phyloP scores from a whole-genome alignment of 2,888 invertebrate genomes.

The Hartigia nigra region DNA sequence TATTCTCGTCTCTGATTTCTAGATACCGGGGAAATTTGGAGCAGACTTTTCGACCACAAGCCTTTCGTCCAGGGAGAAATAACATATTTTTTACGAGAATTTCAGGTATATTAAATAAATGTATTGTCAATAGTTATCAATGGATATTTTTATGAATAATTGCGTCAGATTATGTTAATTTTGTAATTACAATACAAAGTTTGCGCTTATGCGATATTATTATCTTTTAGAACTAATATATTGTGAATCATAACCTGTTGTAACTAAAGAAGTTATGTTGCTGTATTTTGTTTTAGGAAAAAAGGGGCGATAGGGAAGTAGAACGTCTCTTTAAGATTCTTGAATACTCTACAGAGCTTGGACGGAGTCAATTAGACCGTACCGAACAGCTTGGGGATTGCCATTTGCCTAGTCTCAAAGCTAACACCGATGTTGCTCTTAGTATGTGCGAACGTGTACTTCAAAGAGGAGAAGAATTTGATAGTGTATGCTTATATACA shows the following conservation, averaged over 20 bases:
- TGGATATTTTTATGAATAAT: background rate
- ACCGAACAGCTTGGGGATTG: constrained; percentile 73
- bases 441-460: constrained; percentile 73
- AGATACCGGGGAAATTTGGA: constrained; percentile 88
- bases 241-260: background rate
- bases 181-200: background rate
- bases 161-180: background rate
- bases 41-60: constrained; percentile 86
- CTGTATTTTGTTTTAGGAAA: constrained; percentile 70
- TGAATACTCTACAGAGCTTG: constrained; percentile 82
- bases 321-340: constrained; percentile 81
- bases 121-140: background rate
- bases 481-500: constrained; percentile 66
- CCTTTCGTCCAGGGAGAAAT: constrained; percentile 90
- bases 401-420: constrained; percentile 73
- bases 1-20: constrained; percentile 28
- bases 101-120: constrained; percentile 73
- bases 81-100: constrained; percentile 83
- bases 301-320: constrained; percentile 82
- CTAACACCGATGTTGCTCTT: constrained; percentile 75
- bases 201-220: background rate
- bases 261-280: background rate
- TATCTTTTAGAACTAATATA: background rate
- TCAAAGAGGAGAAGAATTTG: constrained; percentile 70
- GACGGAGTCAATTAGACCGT: constrained; percentile 78